Evolutionary conservation across 1,140 invertebrate genomes (phyloP), one percentile per base, ranked within the genome.

Genomic region (Drosophila neocordata): DNA sequence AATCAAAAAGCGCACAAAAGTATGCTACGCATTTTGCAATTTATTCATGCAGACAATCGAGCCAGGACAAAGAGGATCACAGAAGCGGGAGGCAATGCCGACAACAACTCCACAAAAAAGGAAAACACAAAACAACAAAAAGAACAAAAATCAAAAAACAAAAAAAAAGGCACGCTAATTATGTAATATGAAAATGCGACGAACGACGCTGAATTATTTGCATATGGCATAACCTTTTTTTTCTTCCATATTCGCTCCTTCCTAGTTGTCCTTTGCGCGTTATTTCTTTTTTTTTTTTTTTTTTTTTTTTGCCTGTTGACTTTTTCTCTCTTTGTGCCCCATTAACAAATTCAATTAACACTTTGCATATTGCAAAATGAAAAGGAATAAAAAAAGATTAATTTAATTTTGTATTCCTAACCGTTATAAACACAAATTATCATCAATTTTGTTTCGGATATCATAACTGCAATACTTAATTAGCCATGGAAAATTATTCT

Each of bases 161-260:
- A 24, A 12, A 24, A 15, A 34, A 12, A 52, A 31, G 60, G 61
- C 69, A 63, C 74, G 83, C 83, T 87, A 87, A 87, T 87, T 87
- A 87, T 87, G 83, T 87, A 88, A 87, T 87, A 87, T 88, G 83
- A 88, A 87, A 87, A 84, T 87, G 74, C 71, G 81, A 87, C 73
- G 82, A 56, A 85, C 73, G 67, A 71, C 78, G 74, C 41, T 56
- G 73, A 70, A 87, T 78, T 87, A 87, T 87, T 87, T 87, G 83
- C 83, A 87, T 87, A 87, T 88, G 82, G 78, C 72, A 79, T 65
- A 66, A 65, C 82, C 69, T 81, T 87, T 85, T 65, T 65, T 74
- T 53, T n/a, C 13, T 31, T 62, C 48, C 53, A n/a, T 61, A 53
- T 71, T 58, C 3, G 18, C 56, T 37, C 13, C 58, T 11, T 38